Percentiles rank a stretch among this genome's conserved stretches.
phyloP scores from a whole-genome alignment of 2,888 invertebrate genomes.

The Rhopalosiphum nymphaeae region DNA sequence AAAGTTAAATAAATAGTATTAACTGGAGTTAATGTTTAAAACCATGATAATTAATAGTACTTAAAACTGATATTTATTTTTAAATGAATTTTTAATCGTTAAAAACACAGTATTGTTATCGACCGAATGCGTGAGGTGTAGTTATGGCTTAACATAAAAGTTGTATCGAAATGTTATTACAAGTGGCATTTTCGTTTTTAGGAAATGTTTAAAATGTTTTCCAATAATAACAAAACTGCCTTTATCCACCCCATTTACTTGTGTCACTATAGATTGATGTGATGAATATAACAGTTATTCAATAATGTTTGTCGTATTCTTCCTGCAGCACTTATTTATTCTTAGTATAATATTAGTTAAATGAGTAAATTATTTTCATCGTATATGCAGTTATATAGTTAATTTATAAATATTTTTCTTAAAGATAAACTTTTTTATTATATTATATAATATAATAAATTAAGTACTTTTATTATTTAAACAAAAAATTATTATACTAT shows the following conservation, averaged over 20 bases:
- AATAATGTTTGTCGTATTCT: no score
- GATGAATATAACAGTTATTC: no score
- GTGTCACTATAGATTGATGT: no score
- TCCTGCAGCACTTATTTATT: no score
- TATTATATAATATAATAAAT: neutral
- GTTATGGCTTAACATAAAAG: no score
- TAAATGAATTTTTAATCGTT: no score
- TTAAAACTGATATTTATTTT: neutral
- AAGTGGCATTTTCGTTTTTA: neutral
- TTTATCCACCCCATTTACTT: no score
- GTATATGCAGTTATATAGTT: neutral
- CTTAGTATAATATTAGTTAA: neutral
- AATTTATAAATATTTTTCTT: neutral
- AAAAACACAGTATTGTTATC: no score
- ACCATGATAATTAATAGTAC: neutral
- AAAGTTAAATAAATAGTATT: neutral
- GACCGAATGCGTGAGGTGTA: no score
- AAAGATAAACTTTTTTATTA: neutral
- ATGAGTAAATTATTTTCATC: neutral
- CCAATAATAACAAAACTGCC: no score
- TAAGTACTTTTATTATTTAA: neutral
- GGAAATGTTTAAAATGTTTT: no score
- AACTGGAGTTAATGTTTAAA: neutral
- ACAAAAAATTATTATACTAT: neutral
- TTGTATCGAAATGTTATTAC: no score